Base-by-base conservation (phyloP, 2,888 invertebrate genomes). In the Smittia sp. region DNA sequence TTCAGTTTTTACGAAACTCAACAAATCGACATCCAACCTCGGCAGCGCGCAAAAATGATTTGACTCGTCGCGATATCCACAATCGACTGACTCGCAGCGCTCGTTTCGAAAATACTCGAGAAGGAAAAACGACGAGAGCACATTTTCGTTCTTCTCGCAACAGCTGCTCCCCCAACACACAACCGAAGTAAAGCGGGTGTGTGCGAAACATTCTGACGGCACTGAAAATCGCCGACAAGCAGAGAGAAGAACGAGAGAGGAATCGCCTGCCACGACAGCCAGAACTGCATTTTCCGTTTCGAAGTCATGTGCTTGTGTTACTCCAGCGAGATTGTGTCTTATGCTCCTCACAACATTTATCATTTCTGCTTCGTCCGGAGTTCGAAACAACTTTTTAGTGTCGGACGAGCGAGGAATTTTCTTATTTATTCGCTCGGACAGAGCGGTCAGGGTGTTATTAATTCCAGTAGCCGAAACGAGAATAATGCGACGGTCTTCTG, bases 31-130 rank as follows among this genome's bases (percentile, higher is more conserved):
- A 27, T 72, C 72, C 20, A 39, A 62, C 22, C 62, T 20, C 38
- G 38, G 39, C 72, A 72, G 52, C 72, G 62, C 72, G 62, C 9
- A 62, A 72, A 72, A 72, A 32, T 69, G 69, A 52, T 69, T 69
- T 69, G 27, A 69, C 69, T 69, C 69, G 6, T 69, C 52, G 58
- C 70, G 70, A 70, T 63, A 54, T 70, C 32, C 70, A 58, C 20
- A 32, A 52, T 27, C 46, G n/a, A 72, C 72, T 72, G 38, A 4
- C 24, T 18, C 18, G 1, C 6, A 18, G 6, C 52, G 54, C 27
- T 15, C 52, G 70, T 72, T 72, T 72, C 72, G 72, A 72, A 72
- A 72, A 69, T 66, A 7, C 6, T 65, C 22, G 58, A 58, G 38
- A 38, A 11, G 38, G 38, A 38, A n/a, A n/a, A n/a, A n/a, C n/a